phyloP scores from a whole-genome alignment of 1,140 invertebrate genomes.

The Stenopsyche tienmushanensis region DNA sequence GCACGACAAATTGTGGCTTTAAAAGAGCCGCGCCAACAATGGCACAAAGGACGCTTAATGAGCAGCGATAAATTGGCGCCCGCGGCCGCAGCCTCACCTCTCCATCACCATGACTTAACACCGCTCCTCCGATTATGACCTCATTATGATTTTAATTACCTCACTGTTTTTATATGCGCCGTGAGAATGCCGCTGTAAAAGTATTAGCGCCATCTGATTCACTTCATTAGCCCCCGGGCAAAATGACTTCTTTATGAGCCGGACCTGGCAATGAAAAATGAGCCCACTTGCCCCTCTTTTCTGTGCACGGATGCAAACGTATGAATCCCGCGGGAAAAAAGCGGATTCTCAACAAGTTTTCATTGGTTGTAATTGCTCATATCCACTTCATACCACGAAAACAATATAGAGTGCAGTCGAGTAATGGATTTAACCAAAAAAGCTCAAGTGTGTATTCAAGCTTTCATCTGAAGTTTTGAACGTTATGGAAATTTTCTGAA shows the following conservation, averaged over 20 bases:
- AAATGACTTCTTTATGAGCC: too few relatives aligned
- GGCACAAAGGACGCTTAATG: not conserved
- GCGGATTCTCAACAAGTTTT: not conserved
- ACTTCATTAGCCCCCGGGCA: too few relatives aligned
- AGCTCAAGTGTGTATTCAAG: too few relatives aligned
- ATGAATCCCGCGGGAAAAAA: not conserved
- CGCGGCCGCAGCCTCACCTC: slow-evolving; percentile 7
- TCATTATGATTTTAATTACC: slow-evolving; percentile 13
- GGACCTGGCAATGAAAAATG: too few relatives aligned
- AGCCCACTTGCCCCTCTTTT: too few relatives aligned
- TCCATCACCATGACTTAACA: not conserved
- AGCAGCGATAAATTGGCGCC: slow-evolving; percentile 10
- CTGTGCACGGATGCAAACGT: too few relatives aligned
- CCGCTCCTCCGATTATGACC: not conserved
- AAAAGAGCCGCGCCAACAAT: slow-evolving; percentile 9
- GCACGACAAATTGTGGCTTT: slow-evolving; percentile 13
- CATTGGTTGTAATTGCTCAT: too few relatives aligned
- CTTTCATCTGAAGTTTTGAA: too few relatives aligned
- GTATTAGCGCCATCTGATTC: not conserved
- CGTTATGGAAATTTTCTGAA: too few relatives aligned
- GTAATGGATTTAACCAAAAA: too few relatives aligned
- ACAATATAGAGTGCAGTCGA: too few relatives aligned
- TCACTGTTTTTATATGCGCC: not conserved
- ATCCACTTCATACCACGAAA: too few relatives aligned
- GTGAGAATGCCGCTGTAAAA: not conserved